phyloP scores from a whole-genome alignment of 2,888 invertebrate species.

The Sipha maydis region DNA sequence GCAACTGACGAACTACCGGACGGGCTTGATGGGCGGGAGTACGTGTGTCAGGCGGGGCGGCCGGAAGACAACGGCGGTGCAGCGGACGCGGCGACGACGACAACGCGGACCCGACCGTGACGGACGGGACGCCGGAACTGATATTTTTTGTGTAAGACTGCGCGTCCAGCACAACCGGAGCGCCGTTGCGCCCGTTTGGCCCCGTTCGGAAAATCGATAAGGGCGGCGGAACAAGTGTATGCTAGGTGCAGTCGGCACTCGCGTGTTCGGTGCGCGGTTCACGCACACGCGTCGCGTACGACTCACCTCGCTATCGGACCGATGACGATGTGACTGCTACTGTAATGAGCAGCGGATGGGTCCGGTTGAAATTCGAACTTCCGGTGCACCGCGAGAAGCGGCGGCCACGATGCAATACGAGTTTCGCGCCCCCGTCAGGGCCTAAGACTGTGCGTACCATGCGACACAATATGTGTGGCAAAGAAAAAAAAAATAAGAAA shows the following conservation, averaged over 20 bases:
- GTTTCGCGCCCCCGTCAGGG: no score
- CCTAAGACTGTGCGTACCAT: no score
- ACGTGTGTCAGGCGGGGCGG: no score
- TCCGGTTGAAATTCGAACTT: not conserved
- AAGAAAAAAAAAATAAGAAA: no score
- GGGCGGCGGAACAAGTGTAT: conserved; percentile 19
- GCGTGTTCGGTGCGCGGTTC: not conserved
- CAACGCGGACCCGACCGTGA: conserved; percentile 27
- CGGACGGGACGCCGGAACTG: conserved; percentile 48
- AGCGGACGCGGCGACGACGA: not conserved
- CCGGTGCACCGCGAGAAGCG: not conserved
- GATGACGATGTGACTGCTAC: not conserved
- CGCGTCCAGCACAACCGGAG: conserved; percentile 18
- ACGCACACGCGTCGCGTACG: not conserved
- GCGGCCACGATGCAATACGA: no score
- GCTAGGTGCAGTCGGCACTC: not conserved
- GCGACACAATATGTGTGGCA: no score
- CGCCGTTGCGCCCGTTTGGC: conserved; percentile 28
- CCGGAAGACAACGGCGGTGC: no score
- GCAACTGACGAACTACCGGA: no score
- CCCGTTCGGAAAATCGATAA: conserved; percentile 59
- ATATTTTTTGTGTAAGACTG: no score
- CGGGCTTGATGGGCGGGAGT: no score
- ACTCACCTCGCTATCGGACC: not conserved
- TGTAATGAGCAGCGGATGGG: not conserved